Evolutionary conservation across 2,113 vertebrate species (phyloP).

Genomic region (Lasiurus borealis): DNA sequence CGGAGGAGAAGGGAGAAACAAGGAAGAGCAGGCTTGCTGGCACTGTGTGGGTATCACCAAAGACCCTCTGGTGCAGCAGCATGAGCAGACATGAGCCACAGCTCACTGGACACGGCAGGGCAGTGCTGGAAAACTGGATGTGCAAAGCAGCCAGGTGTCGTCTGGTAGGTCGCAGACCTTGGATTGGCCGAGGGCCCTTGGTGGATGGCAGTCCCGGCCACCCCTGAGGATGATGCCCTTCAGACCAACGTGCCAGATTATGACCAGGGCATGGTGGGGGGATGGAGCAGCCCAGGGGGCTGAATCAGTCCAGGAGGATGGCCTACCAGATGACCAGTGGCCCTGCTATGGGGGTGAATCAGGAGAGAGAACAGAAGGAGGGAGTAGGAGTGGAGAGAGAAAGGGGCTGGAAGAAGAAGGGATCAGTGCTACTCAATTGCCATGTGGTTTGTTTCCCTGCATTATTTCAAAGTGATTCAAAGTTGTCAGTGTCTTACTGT

Average conservation of each 20-base stretch:
- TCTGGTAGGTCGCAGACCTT: not conserved
- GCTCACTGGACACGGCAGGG: not conserved
- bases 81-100: not conserved
- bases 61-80: not conserved
- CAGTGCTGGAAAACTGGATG: not conserved
- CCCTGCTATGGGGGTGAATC: not conserved
- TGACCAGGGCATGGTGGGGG: not conserved
- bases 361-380: not conserved
- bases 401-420: not conserved
- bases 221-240: not conserved
- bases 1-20: not conserved
- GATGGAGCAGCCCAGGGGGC: not conserved
- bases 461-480: not conserved
- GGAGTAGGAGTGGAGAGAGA: not conserved
- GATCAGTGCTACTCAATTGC: fast-evolving
- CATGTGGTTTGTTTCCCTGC: not conserved
- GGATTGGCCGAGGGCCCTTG: not conserved
- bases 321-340: not conserved
- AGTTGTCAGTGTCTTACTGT: not conserved
- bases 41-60: not conserved
- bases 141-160: not conserved
- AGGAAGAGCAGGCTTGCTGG: not conserved
- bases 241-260: not conserved
- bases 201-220: not conserved
- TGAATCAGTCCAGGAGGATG: not conserved